Evolutionary conservation across 2,888 invertebrate species (phyloP).

Genomic region (Amphimallon solstitiale): DNA sequence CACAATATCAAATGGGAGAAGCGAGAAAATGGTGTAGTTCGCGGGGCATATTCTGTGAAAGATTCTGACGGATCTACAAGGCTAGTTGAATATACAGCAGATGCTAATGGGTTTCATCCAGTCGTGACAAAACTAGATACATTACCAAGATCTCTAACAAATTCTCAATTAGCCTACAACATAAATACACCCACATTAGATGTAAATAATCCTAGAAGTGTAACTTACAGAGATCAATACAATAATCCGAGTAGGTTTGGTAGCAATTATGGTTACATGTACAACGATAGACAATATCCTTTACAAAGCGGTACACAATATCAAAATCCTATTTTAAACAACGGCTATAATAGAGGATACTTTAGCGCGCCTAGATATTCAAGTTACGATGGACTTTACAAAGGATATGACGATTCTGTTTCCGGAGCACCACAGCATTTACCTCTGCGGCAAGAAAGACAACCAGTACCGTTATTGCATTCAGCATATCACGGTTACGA

Average conservation of each 20-base stretch:
- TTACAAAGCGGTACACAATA: slow-evolving; percentile 8
- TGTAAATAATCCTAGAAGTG: background rate
- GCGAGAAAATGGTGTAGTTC: slow-evolving; percentile 57
- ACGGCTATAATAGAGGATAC: slow-evolving; percentile 8
- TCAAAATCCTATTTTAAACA: background rate
- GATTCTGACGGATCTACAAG: slow-evolving; percentile 60
- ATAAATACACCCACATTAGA: background rate
- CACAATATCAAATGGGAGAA: slow-evolving; percentile 60
- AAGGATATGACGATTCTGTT: slow-evolving; percentile 2
- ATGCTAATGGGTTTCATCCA: slow-evolving; percentile 54
- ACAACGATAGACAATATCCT: slow-evolving; percentile 17
- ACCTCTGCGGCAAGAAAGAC: slow-evolving; percentile 19
- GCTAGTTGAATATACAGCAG: slow-evolving; percentile 59
- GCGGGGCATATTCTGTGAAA: slow-evolving; percentile 57
- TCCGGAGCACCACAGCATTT: slow-evolving; percentile 16
- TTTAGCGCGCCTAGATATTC: background rate
- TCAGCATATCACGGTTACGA: slow-evolving; percentile 40
- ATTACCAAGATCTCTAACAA: background rate
- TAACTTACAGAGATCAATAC: background rate
- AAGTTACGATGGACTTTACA: slow-evolving; percentile 20
- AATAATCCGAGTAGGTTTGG: background rate
- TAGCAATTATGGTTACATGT: background rate
- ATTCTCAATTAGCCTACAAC: background rate
- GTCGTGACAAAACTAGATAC: slow-evolving; percentile 57
- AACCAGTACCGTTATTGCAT: slow-evolving; percentile 36